Conservation (phyloP, 30 jellyfish, hydroid and myxozoan species). For the Hydra vulgaris region DNA sequence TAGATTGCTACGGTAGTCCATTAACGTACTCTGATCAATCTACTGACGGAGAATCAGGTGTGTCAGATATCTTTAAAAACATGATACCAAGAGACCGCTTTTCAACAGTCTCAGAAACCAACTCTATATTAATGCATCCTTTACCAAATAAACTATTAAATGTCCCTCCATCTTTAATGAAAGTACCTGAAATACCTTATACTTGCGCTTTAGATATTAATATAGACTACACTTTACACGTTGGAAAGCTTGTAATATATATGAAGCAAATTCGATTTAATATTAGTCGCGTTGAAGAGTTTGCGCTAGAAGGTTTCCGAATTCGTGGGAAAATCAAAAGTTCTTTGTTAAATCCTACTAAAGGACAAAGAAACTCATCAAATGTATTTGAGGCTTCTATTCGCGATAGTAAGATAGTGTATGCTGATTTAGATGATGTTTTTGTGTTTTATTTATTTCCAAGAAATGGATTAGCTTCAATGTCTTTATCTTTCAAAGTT, state of each 20-base stretch:
- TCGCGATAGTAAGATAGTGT: slow-evolving; percentile 35
- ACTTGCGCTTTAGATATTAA: slow-evolving; percentile 62
- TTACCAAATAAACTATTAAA: slow-evolving; percentile 18
- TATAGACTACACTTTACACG: slow-evolving; percentile 82
- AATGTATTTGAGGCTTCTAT: slow-evolving; percentile 66
- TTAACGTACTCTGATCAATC: slow-evolving; percentile 81
- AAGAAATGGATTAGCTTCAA: slow-evolving; percentile 56
- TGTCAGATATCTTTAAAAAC: slow-evolving; percentile 73
- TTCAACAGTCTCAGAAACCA: slow-evolving; percentile 2
- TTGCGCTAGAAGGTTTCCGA: slow-evolving; percentile 46
- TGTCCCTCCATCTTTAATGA: slow-evolving; percentile 9
- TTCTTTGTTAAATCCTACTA: slow-evolving; percentile 63
- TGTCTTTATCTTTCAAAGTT: slow-evolving; percentile 73
- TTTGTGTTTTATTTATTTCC: slow-evolving; percentile 83
- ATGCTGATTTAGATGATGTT: slow-evolving; percentile 75
- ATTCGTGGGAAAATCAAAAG: slow-evolving; percentile 74
- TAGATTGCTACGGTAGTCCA: slow-evolving; percentile 68
- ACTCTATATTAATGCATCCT: slow-evolving; percentile 25
- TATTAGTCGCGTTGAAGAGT: slow-evolving; percentile 58
- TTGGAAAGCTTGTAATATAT: slow-evolving; percentile 77
- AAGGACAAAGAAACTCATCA: slow-evolving; percentile 61
- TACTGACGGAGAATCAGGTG: slow-evolving; percentile 76
- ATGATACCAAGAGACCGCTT: slow-evolving; percentile 39
- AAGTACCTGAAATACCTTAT: slow-evolving; percentile 33
- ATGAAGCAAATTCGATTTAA: slow-evolving; percentile 59